Evolutionary conservation across 2,888 invertebrate genomes (phyloP).

Genomic region (Autographa gamma): DNA sequence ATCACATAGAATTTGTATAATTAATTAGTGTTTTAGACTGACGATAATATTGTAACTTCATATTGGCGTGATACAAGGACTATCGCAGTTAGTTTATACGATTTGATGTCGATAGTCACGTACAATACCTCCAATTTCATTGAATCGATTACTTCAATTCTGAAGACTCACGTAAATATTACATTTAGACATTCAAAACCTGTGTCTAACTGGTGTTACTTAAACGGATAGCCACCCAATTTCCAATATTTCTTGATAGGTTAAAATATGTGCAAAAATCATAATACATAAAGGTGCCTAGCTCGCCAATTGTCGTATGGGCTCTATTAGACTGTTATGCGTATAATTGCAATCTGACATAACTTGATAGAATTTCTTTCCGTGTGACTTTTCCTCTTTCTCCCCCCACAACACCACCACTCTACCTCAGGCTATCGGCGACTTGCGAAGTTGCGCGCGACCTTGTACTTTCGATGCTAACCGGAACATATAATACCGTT

Average conservation of each 20-base stretch:
- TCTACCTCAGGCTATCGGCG: neutral
- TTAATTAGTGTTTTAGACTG: neutral
- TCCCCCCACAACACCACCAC: neutral
- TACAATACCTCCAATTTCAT: neutral
- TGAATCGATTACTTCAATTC: neutral
- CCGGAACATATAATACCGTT: conserved; percentile 30
- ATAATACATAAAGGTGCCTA: too few species aligned
- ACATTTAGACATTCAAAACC: neutral
- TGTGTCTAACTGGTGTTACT: neutral
- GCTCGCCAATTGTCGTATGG: too few species aligned
- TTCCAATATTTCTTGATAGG: too few species aligned
- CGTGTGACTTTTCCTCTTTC: neutral
- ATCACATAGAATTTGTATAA: neutral
- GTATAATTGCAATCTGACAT: neutral
- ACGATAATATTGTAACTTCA: neutral
- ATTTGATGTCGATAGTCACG: neutral
- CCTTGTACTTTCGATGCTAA: conserved; percentile 34
- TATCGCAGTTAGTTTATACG: neutral
- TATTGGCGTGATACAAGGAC: neutral
- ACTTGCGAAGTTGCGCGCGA: conserved; percentile 15
- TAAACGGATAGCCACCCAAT: neutral
- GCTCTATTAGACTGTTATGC: neutral
- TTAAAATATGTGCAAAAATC: too few species aligned
- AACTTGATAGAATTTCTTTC: neutral
- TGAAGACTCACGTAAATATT: neutral